phyloP scores from a whole-genome alignment of 2,113 vertebrate species.

The Willisornis vidua region DNA sequence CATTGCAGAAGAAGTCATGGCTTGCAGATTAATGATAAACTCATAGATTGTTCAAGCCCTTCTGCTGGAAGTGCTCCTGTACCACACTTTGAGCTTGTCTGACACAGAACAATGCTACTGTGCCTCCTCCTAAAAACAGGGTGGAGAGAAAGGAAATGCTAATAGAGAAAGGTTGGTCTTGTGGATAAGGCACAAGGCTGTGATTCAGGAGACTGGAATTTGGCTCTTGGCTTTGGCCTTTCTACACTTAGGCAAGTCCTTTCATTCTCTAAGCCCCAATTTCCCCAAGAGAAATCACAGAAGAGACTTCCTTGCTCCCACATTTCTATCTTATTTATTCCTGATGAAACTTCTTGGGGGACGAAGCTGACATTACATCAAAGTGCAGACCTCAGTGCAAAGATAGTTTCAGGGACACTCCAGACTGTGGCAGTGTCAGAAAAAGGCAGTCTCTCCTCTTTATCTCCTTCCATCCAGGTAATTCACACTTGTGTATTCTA shows the following conservation, averaged over 20 bases:
- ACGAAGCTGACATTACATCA: not conserved
- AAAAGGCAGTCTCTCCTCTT: not conserved
- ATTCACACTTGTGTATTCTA: not conserved
- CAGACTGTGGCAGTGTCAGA: not conserved
- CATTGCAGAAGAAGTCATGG: not conserved
- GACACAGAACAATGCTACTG: not conserved
- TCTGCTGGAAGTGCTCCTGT: not conserved
- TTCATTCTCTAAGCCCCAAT: slow-evolving; percentile 5
- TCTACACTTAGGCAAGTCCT: slow-evolving; percentile 12
- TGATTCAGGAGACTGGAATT: slow-evolving; percentile 52
- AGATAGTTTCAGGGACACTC: not conserved
- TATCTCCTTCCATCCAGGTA: not conserved
- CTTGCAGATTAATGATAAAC: slow-evolving; percentile 35
- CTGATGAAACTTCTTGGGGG: slow-evolving; percentile 16
- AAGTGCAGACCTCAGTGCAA: not conserved
- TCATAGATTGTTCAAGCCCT: not conserved
- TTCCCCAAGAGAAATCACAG: slow-evolving; percentile 22
- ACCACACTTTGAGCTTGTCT: not conserved
- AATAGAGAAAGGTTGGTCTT: slow-evolving; percentile 34
- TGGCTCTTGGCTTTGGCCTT: slow-evolving; percentile 25
- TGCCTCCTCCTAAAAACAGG: slow-evolving; percentile 45
- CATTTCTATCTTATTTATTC: not conserved
- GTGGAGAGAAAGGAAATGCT: slow-evolving; percentile 59
- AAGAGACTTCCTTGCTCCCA: slow-evolving; percentile 37
- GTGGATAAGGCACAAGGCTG: slow-evolving; percentile 48